phyloP scores from a whole-genome alignment of 1,140 invertebrate genomes.

The Diachasmimorpha longicaudata region DNA sequence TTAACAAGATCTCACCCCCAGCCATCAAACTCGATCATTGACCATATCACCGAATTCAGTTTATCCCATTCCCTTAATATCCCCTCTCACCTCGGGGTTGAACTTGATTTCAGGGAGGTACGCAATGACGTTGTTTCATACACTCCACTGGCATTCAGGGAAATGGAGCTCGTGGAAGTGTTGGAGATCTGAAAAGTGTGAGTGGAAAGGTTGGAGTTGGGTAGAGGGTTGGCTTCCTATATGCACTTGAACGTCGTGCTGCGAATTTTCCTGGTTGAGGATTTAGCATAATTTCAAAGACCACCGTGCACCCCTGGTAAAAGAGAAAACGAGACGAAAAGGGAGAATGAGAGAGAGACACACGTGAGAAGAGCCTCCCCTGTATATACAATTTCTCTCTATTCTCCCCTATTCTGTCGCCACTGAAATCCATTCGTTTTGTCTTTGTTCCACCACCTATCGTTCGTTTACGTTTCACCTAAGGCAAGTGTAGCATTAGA shows the following conservation, averaged over 20 bases:
- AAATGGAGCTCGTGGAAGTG: not conserved
- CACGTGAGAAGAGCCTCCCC: not conserved
- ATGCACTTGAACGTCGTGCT: conserved; percentile 34
- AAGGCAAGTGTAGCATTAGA: not conserved
- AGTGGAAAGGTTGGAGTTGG: not conserved
- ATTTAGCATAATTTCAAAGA: conserved; percentile 48
- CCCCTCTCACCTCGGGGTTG: not conserved
- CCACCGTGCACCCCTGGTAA: conserved; percentile 29
- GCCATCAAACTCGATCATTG: no score
- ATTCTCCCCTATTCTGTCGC: conserved; percentile 22
- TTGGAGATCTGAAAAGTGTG: not conserved
- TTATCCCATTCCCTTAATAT: not conserved
- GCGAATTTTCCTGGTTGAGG: conserved; percentile 44
- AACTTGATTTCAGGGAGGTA: conserved; percentile 11
- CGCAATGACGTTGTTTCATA: not conserved
- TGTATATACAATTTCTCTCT: not conserved
- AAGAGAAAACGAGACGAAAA: not conserved
- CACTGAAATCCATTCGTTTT: conserved; percentile 20
- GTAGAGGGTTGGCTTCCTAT: not conserved
- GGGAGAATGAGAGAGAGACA: not conserved
- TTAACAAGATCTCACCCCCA: no score
- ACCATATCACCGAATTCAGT: no score
- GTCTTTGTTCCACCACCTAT: conserved; percentile 4
- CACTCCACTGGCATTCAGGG: not conserved
- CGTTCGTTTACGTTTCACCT: not conserved